Evolutionary conservation across 2,797 vertebrate species (phyloP), one percentile per base, ranked within the genome.

Genomic region (Gymnoscopelus braueri): DNA sequence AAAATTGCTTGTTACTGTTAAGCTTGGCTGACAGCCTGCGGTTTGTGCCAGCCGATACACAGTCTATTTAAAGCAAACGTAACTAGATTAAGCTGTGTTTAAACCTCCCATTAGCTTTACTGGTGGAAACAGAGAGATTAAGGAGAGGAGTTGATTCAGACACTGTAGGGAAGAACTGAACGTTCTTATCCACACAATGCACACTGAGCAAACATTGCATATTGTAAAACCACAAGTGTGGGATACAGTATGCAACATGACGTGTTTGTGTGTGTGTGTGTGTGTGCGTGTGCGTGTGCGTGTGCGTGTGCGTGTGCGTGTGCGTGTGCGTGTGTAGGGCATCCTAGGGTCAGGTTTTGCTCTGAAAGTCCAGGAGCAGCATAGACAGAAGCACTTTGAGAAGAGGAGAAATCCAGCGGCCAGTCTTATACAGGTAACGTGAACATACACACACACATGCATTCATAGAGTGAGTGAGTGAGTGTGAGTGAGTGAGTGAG

Each of bases 361-460:
- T 50, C 87, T 99, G 79, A 99, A 99, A 92, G 98, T 99, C 54
- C 98, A 99, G 85, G 97, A 99, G 85, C 98, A 99, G 76, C 97
- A 99, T 87, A 95, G 97, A 59, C 98, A 99, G 91, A 99, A 99
- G 87, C 98, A 99, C 87, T 99, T 99, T 93, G 98, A 99, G 87
- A 98, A 99, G 92, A 96, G 98, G 84, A 95, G 97, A 79, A 98
- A 99, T 83, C 98, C 98, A 81, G 98, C 97, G 71, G 97, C 98
- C 87, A 97, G 96, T 79, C 96, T 99, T 83, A 98, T 99, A 85
- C 98, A 99, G 96, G 98, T 99, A 92, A 63, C 61, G 26, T 49
- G 50, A 15, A 39, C 51, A 53, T 8, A 65, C 29, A 54, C 50
- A 65, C 50, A 65, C 26, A 4, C 26, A 29, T 29, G 26, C 19